Conservation (phyloP, 2,888 invertebrate species). For the Eledona agricola region DNA sequence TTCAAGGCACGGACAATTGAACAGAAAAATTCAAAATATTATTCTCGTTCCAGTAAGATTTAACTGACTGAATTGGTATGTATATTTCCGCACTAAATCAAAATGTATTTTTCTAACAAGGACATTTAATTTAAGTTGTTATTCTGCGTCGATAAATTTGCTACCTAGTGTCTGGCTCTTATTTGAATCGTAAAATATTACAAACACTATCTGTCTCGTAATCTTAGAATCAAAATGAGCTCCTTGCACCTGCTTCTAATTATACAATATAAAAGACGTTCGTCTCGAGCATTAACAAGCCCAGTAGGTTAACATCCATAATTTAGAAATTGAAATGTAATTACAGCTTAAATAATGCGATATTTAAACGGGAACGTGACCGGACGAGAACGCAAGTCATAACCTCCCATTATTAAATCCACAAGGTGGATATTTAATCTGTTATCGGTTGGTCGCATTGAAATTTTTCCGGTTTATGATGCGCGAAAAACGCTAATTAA, state of each 20-base stretch:
- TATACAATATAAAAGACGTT: constrained; percentile 28
- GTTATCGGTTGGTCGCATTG: constrained; percentile 5
- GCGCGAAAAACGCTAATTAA: constrained; percentile 35
- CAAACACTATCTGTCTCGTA: constrained; percentile 23
- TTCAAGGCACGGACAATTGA: no score
- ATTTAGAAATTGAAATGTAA: constrained; percentile 30
- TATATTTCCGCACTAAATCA: no score
- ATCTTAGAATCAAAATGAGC: constrained; percentile 25
- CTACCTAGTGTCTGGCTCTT: constrained; percentile 16
- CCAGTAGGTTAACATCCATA: constrained; percentile 25
- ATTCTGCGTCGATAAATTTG: constrained; percentile 12
- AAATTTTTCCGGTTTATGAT: constrained; percentile 7
- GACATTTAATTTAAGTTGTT: no score
- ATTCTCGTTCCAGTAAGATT: no score
- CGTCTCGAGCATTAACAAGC: constrained; percentile 29
- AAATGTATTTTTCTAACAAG: no score
- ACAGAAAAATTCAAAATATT: no score
- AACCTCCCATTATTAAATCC: constrained; percentile 13
- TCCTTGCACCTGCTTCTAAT: constrained; percentile 32
- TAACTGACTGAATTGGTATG: no score
- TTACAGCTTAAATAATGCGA: constrained; percentile 24
- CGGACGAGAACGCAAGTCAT: constrained; percentile 1
- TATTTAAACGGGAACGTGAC: constrained; percentile 6
- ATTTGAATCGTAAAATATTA: constrained; percentile 28
- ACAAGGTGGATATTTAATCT: constrained; percentile 5